Evolutionary conservation across 2,888 invertebrate species (phyloP).

Genomic region (Cosmopolites sordidus): DNA sequence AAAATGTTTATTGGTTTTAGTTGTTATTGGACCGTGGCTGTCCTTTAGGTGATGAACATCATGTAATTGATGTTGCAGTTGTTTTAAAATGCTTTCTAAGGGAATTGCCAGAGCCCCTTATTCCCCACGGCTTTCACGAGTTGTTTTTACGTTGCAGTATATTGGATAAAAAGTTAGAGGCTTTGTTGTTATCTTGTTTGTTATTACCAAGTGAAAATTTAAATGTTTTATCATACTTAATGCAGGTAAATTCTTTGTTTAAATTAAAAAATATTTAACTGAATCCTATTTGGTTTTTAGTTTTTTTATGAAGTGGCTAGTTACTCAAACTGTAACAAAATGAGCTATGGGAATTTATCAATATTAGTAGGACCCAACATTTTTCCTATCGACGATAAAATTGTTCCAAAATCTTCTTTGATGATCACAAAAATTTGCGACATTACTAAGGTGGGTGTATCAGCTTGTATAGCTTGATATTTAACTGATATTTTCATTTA

Average conservation of each 20-base stretch:
- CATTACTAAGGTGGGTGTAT: slow-evolving; percentile 32
- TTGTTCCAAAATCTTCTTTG: slow-evolving; percentile 51
- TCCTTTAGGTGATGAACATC: slow-evolving; percentile 64
- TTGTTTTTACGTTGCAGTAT: slow-evolving; percentile 66
- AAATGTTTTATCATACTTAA: slow-evolving; percentile 74
- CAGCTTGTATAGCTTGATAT: background rate
- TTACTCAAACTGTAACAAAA: slow-evolving; percentile 69
- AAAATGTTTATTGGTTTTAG: slow-evolving; percentile 47
- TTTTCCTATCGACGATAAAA: slow-evolving; percentile 68
- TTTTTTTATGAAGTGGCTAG: slow-evolving; percentile 67
- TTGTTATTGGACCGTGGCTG: slow-evolving; percentile 67
- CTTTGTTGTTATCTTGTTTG: slow-evolving; percentile 63
- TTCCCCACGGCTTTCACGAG: slow-evolving; percentile 71
- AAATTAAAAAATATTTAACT: background rate
- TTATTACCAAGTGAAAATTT: slow-evolving; percentile 73
- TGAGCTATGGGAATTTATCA: slow-evolving; percentile 79
- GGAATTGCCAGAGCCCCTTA: slow-evolving; percentile 78
- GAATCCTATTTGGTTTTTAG: slow-evolving; percentile 43
- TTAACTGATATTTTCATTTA: slow-evolving; percentile 32
- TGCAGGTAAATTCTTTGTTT: slow-evolving; percentile 58
- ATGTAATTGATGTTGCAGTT: slow-evolving; percentile 81
- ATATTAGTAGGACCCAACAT: slow-evolving; percentile 83
- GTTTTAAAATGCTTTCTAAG: slow-evolving; percentile 81
- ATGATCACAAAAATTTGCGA: slow-evolving; percentile 36
- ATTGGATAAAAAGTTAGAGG: slow-evolving; percentile 56